Base-by-base conservation (phyloP, 2,888 invertebrate genomes). In the Gerris lacustris region DNA sequence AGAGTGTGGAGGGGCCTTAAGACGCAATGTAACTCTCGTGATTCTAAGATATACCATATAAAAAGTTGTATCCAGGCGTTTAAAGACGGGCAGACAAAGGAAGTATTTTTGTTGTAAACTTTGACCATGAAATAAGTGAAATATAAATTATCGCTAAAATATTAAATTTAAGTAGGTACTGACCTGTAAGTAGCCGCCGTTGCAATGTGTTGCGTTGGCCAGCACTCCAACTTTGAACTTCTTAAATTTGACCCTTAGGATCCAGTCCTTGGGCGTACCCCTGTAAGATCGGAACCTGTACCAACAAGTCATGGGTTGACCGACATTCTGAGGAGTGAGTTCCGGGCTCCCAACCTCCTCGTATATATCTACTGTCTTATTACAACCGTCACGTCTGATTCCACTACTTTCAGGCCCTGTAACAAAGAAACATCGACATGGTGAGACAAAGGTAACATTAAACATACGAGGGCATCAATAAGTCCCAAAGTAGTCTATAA, bases 351-450 rank as follows among this genome's bases (percentile, higher is more conserved):
- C 88, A 67, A 95, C 92, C 79, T 94, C 93, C 79, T 94, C 94
- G 82, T 94, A 94, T 75, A 94, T 92, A 79, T 94, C 94, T 76
- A 94, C 94, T 11, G 94, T 94, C 82, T 94, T 94, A 83, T 94
- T 94, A 83, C 94, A 95, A 79, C 93, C 92, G 82, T 92, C 93
- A 77, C 91, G 86, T 80, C 88, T 88, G 71, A 86, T 84, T 77
- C 88, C 88, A 80, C 84, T 83, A 18, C 64, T 31, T 64, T 64
- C 64, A n/a, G 64, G 17, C n/a, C 11, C 62, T 62, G 62, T 15
- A 62, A 62, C 62, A 62, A 4, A 62, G 15, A 62, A 62, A 62
- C 4, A 62, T n/a, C 62, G 4, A 31, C 31, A 31, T 31, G 31
- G 31, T 31, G 2, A 31, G 31, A 31, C 31, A 31, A 4, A 4